Base-by-base conservation (phyloP, 2,888 invertebrate genomes). In the Protula sp. region DNA sequence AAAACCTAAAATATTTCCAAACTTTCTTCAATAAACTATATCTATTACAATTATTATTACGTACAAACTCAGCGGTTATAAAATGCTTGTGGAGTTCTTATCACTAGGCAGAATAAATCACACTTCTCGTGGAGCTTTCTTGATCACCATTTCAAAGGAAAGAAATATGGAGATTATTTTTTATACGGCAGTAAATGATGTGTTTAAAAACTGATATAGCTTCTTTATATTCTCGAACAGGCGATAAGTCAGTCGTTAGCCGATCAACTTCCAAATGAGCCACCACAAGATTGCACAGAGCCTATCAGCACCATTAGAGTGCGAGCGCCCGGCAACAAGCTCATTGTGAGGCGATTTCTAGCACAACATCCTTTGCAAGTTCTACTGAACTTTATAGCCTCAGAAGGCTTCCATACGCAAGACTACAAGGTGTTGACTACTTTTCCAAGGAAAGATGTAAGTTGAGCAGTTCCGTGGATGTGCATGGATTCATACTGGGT, bases 371-470 rank as follows among this genome's bases (percentile, higher is more conserved):
- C 70, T 22, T 64, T 80, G 3, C 85, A 89, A 86, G 87, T 87
- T 68, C 84, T 95, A 75, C 84, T 94, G 70, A 91, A 94, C 83
- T 95, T 87, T 84, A 86, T 94, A 67, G 88, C 90, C 60, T 91
- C 92, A 52, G 87, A 91, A 83, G 94, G 94, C 61, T 95, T 88
- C 83, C 89, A 91, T 66, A 86, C 87, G 70, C 88, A 89, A 72
- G 90, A 90, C 77, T 94, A 88, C 81, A 95, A 94, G 86, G 88
- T 94, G 63, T 88, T 95, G 74, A 88, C 90, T 72, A 91, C 92
- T 82, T 95, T 91, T 90, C 95, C 95, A 78, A 87, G 94, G 78
- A 88, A 90, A 86, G 95, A 95, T 86, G 91, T 95, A 84, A 90
- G 91, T 88, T n/a, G 26, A 30, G n/a, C n/a, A n/a, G n/a, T 30